Conservation (phyloP, 2,113 vertebrate species). For the Leucopsar rothschildi region DNA sequence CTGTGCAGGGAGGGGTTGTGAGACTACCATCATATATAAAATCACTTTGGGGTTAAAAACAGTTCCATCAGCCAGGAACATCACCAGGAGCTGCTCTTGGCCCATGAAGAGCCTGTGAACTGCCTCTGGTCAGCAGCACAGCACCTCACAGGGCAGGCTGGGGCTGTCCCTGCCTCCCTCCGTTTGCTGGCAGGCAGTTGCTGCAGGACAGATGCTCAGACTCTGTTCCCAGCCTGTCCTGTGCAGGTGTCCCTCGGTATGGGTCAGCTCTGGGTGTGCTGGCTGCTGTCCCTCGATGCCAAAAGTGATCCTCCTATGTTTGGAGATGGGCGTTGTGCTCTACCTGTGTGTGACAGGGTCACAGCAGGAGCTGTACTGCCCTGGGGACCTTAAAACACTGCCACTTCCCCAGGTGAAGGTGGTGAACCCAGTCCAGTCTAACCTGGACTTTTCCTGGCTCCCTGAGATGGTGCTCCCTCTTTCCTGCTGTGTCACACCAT, state of each 20-base stretch:
- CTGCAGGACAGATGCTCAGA: not conserved
- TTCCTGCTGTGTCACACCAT: not conserved
- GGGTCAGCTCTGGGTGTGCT: not conserved
- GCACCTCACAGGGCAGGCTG: fast-evolving
- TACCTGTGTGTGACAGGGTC: not conserved
- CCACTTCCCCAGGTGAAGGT: not conserved
- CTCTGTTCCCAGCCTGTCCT: not conserved
- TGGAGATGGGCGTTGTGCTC: fast-evolving
- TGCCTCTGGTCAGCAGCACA: fast-evolving
- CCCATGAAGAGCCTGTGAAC: not conserved
- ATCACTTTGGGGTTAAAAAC: not conserved
- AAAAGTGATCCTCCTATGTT: fast-evolving
- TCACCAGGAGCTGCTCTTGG: not conserved
- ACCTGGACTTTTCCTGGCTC: not conserved
- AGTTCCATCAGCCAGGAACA: not conserved
- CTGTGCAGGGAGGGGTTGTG: not conserved
- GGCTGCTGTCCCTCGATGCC: not conserved
- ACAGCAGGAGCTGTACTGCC: not conserved
- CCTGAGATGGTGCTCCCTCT: not conserved
- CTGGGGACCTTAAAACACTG: fast-evolving
- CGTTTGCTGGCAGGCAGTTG: fast-evolving
- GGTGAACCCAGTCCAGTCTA: not conserved
- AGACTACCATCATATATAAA: not conserved
- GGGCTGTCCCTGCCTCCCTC: not conserved
- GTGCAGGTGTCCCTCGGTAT: not conserved